Percentiles rank a stretch among this genome's conserved stretches.
Conservation (phyloP, 2,113 vertebrate genomes). For the Hemicordylus capensis region DNA sequence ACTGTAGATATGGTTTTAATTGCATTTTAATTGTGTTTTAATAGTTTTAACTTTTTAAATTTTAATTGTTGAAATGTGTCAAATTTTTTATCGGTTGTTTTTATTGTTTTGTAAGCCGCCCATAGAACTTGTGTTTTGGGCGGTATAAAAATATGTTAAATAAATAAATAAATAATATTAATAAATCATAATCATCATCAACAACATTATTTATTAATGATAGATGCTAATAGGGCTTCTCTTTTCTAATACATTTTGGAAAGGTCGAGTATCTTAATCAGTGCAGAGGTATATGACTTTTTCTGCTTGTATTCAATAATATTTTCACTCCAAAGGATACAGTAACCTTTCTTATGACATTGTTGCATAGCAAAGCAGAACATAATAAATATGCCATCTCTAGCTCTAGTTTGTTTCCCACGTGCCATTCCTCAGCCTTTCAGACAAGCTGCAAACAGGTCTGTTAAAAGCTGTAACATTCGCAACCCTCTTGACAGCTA, state of each 20-base stretch:
- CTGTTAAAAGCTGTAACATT: slow-evolving; percentile 51
- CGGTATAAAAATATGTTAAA: too few species aligned
- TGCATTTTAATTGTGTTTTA: too few species aligned
- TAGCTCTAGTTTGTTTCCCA: not conserved
- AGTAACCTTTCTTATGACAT: not conserved
- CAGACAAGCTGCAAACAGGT: slow-evolving; percentile 49
- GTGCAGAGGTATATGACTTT: not conserved
- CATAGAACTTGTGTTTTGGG: too few species aligned
- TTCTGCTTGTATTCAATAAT: not conserved
- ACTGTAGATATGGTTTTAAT: too few species aligned
- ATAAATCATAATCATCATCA: too few species aligned
- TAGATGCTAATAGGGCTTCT: too few species aligned
- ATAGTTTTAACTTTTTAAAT: too few species aligned
- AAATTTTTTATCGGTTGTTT: too few species aligned
- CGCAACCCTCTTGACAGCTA: slow-evolving; percentile 55
- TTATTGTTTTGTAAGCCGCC: too few species aligned
- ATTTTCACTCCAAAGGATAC: not conserved
- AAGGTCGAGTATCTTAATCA: not conserved
- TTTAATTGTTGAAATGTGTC: too few species aligned
- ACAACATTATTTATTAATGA: too few species aligned
- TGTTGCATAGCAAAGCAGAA: not conserved
- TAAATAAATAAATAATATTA: too few species aligned
- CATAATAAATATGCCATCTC: slow-evolving; percentile 15
- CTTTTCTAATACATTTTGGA: not conserved
- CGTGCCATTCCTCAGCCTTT: slow-evolving; percentile 35